Evolutionary conservation across 30 jellyfish, hydroid and myxozoan species (phyloP).

Genomic region (Sanderia malayensis): DNA sequence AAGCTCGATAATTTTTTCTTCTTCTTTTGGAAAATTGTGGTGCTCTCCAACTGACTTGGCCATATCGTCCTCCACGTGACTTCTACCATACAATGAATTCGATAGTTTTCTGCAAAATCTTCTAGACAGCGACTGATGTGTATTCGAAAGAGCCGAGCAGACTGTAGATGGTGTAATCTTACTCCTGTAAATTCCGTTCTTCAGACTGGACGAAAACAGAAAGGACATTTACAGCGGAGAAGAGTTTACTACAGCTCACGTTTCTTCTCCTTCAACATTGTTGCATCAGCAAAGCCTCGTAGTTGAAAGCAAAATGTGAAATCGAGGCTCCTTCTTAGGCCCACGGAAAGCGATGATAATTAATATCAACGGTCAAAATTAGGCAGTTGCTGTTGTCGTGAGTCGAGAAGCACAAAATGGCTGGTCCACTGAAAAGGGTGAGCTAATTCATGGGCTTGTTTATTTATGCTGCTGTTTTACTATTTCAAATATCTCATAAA

Average conservation of each 20-base stretch:
- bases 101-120: neutral
- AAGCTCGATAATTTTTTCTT: conserved; percentile 74
- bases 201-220: neutral
- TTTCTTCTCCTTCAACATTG: neutral
- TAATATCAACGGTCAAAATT: no score
- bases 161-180: neutral
- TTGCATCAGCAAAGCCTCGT: no score
- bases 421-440: conserved; percentile 71
- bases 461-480: no score
- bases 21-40: conserved; percentile 90
- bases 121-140: neutral
- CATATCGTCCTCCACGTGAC: conserved; percentile 44
- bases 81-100: conserved; percentile 12
- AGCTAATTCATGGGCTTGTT: no score
- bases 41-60: conserved; percentile 79
- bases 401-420: no score
- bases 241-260: neutral
- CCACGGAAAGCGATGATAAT: no score
- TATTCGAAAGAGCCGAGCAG: neutral
- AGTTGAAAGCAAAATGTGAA: no score
- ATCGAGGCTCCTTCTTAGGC: no score
- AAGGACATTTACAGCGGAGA: neutral
- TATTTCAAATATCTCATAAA: no score
- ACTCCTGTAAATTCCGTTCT: neutral
- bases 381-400: no score